Evolutionary conservation across 2,113 vertebrate genomes (phyloP).

Genomic region (Myotis lucifugus): DNA sequence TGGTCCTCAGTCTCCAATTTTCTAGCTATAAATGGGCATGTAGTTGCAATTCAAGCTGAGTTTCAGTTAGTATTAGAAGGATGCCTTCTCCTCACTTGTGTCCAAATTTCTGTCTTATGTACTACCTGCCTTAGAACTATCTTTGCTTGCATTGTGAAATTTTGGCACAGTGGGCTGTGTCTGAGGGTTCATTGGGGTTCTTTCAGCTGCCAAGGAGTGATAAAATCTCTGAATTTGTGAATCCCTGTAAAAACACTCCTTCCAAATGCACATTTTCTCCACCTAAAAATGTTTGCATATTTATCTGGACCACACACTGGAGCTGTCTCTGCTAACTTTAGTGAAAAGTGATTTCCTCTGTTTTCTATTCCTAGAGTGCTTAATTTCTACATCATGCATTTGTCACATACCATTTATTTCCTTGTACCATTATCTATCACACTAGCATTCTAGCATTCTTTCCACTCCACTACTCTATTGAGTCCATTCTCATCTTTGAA

Average conservation of each 20-base stretch:
- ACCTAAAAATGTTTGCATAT: neutral
- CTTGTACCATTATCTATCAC: neutral
- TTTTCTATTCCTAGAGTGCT: neutral
- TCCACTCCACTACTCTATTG: constrained; percentile 32
- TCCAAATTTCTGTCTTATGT: neutral
- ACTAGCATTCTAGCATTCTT: neutral
- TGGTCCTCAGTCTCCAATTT: neutral
- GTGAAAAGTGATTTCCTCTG: constrained; percentile 18
- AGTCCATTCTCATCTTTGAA: constrained; percentile 48
- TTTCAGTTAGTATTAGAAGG: neutral
- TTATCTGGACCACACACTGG: neutral
- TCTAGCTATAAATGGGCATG: neutral
- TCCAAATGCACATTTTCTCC: neutral
- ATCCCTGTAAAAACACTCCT: neutral
- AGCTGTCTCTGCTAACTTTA: neutral
- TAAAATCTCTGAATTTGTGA: neutral
- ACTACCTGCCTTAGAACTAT: neutral
- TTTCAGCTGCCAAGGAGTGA: neutral
- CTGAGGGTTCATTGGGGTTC: neutral
- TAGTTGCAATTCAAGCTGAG: neutral
- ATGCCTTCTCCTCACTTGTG: neutral
- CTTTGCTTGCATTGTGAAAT: neutral
- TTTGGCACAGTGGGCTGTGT: neutral
- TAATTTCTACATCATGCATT: constrained; percentile 13
- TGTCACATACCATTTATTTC: constrained; percentile 44